phyloP scores from a whole-genome alignment of 1,140 invertebrate genomes.

The Trigoniulus corallinus region DNA sequence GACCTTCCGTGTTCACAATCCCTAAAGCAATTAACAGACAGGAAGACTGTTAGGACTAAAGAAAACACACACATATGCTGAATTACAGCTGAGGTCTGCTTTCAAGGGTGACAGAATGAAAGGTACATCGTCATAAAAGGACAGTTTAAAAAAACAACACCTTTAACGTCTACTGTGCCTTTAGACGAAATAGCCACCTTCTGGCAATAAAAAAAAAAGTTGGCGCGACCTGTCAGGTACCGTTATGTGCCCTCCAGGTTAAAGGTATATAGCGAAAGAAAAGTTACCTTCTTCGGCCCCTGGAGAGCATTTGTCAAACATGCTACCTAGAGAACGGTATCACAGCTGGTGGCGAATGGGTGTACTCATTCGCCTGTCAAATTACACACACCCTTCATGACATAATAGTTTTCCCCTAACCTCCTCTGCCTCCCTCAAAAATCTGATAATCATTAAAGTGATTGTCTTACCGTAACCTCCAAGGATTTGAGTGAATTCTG shows the following conservation, averaged over 20 bases:
- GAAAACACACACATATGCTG: neutral
- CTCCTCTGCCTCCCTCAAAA: neutral
- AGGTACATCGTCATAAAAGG: too few relatives aligned
- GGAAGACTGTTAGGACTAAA: neutral
- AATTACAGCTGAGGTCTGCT: neutral
- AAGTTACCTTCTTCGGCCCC: too few relatives aligned
- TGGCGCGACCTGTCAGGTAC: too few relatives aligned
- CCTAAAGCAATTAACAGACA: slow-evolving; percentile 37
- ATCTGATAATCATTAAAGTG: slow-evolving; percentile 1
- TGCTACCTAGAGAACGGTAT: too few relatives aligned
- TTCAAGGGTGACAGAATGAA: neutral
- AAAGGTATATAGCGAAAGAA: too few relatives aligned
- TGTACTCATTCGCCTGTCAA: neutral
- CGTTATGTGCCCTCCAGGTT: too few relatives aligned
- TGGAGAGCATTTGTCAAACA: too few relatives aligned
- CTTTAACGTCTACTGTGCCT: too few relatives aligned
- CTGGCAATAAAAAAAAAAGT: too few relatives aligned
- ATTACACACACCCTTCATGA: neutral
- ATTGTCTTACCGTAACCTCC: slow-evolving; percentile 63
- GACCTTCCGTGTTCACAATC: slow-evolving; percentile 75
- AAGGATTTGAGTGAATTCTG: slow-evolving; percentile 64
- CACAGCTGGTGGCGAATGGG: too few relatives aligned
- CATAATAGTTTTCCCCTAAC: slow-evolving; percentile 5
- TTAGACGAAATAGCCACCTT: too few relatives aligned
- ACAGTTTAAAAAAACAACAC: slow-evolving; percentile 3